phyloP scores from a whole-genome alignment of 2,797 vertebrate genomes.

The Acrossocheilus fasciatus region DNA sequence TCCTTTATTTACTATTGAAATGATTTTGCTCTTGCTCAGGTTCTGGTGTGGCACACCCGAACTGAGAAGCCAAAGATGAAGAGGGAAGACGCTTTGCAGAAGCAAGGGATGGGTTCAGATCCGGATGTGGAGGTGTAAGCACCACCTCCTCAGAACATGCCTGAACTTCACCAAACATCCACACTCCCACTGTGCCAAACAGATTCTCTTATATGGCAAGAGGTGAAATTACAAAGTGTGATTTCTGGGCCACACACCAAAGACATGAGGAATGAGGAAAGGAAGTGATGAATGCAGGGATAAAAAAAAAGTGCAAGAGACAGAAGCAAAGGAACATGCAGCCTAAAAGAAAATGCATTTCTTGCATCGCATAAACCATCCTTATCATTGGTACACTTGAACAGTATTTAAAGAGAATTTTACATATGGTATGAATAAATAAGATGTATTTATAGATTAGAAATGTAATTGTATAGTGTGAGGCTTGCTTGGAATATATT shows the following conservation, averaged over 20 bases:
- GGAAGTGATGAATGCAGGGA: not conserved
- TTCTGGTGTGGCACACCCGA: constrained; percentile 94
- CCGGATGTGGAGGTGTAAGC: constrained; percentile 87
- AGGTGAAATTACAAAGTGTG: not conserved
- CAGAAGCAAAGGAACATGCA: not conserved
- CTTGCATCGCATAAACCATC: not conserved
- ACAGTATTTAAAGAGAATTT: constrained; percentile 14
- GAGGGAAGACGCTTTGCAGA: constrained; percentile 88
- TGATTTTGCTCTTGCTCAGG: constrained; percentile 69
- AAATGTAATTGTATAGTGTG: not conserved
- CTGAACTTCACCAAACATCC: constrained; percentile 31
- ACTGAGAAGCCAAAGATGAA: constrained; percentile 96
- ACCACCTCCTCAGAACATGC: constrained; percentile 28
- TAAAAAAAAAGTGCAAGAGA: not conserved
- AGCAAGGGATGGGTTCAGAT: constrained; percentile 90
- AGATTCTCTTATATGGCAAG: not conserved
- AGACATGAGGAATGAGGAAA: not conserved
- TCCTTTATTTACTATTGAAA: not conserved
- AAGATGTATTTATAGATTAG: constrained; percentile 14
- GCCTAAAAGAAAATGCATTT: not conserved
- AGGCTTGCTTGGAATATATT: constrained; percentile 19
- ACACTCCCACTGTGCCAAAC: constrained; percentile 15
- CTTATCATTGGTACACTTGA: constrained; percentile 4
- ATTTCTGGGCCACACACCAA: not conserved
- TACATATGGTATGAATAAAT: not conserved